Evolutionary conservation across 2,888 invertebrate species (phyloP).

Genomic region (Netelia virgata): DNA sequence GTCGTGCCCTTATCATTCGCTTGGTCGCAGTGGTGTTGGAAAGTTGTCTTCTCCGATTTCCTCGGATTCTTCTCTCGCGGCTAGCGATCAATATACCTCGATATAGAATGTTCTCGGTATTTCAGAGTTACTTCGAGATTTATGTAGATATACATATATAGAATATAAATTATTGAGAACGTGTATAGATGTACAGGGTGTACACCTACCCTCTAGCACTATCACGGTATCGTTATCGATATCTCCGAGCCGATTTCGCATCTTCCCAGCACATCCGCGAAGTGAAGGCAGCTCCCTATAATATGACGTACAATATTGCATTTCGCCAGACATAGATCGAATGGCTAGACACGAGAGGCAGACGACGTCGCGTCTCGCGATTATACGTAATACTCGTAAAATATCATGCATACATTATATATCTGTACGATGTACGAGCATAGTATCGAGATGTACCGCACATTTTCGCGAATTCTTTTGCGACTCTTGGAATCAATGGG

Average conservation of each 20-base stretch:
- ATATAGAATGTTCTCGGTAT: conserved; percentile 46
- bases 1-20: conserved; percentile 50
- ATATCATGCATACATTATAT: no score
- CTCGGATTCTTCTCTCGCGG: conserved; percentile 50
- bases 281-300: conserved; percentile 67
- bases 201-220: neutral
- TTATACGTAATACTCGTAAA: no score
- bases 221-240: conserved; percentile 75
- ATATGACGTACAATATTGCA: conserved; percentile 80
- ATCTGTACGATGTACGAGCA: no score
- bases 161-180: neutral
- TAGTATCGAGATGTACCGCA: no score
- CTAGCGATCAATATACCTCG: conserved; percentile 54
- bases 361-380: conserved; percentile 36
- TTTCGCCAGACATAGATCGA: conserved; percentile 71
- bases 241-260: conserved; percentile 65
- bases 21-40: conserved; percentile 51
- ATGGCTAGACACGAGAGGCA: conserved; percentile 4
- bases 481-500: conserved; percentile 13
- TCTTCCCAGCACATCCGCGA: conserved; percentile 44
- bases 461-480: neutral
- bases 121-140: neutral
- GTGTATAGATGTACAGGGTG: neutral
- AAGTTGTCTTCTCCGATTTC: conserved; percentile 64
- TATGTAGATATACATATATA: conserved; percentile 18